Conservation (phyloP, 2,888 invertebrate species). For the Limenitis camilla region DNA sequence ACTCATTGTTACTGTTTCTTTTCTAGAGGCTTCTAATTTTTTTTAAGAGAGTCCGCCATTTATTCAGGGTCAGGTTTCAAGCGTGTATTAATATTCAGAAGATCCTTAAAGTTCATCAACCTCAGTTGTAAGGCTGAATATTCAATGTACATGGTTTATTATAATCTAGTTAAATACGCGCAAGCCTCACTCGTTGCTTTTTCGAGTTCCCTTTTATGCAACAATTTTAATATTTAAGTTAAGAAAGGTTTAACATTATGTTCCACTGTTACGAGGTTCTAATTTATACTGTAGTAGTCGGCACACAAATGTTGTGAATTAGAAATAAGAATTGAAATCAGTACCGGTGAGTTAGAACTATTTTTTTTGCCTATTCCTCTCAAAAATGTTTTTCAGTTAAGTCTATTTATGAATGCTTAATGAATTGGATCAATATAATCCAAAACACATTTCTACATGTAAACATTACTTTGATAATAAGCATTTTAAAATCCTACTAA, state of each 20-base stretch:
- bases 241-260: constrained; percentile 3
- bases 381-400: no score
- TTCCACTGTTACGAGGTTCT: neutral
- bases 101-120: constrained; percentile 23
- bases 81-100: constrained; percentile 24
- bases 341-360: no score
- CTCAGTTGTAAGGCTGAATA: constrained; percentile 19
- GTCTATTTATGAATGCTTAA: no score
- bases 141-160: constrained; percentile 19
- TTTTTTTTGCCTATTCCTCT: no score
- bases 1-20: constrained; percentile 18
- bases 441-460: no score
- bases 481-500: no score
- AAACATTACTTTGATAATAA: no score
- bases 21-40: constrained; percentile 19
- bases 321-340: no score
- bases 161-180: constrained; percentile 17
- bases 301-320: no score
- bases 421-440: no score
- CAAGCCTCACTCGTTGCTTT: constrained; percentile 6
- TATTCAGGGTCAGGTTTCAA: constrained; percentile 25
- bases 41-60: constrained; percentile 23
- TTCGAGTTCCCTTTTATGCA: constrained; percentile 12
- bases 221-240: constrained; percentile 12
- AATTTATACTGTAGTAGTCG: no score